A percentile compares a stretch with the other conserved stretches of the same genome.
Conservation (phyloP, 2,113 vertebrate species). For the Hymenochirus boettgeri region DNA sequence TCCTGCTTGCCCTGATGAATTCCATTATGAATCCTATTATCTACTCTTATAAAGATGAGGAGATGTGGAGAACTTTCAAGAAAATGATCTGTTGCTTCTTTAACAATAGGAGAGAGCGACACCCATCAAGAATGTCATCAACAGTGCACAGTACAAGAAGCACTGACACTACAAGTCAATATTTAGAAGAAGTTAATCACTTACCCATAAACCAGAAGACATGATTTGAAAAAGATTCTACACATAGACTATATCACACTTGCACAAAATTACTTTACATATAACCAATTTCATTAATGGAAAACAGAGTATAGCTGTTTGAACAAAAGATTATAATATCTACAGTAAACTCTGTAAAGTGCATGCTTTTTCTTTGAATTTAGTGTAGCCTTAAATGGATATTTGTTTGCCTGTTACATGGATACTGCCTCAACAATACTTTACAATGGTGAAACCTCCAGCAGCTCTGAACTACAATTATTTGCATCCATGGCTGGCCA, state of each 20-base stretch:
- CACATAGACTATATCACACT: too few relatives aligned
- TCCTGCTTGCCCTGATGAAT: slow-evolving; percentile 88
- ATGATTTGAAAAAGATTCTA: slow-evolving; percentile 46
- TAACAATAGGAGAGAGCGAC: slow-evolving; percentile 69
- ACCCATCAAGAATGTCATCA: slow-evolving; percentile 68
- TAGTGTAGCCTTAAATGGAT: too few relatives aligned
- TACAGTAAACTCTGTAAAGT: too few relatives aligned
- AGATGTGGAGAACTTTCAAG: slow-evolving; percentile 92
- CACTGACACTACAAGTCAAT: slow-evolving; percentile 63
- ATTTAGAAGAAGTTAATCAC: slow-evolving; percentile 60
- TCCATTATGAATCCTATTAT: slow-evolving; percentile 96
- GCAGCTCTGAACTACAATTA: too few relatives aligned
- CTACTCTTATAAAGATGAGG: slow-evolving; percentile 95
- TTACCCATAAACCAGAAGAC: slow-evolving; percentile 53
- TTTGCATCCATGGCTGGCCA: too few relatives aligned
- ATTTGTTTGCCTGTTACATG: too few relatives aligned
- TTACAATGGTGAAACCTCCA: too few relatives aligned
- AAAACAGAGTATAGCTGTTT: neutral
- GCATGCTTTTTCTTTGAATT: too few relatives aligned
- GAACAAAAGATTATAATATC: too few relatives aligned
- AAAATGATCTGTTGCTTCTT: slow-evolving; percentile 78
- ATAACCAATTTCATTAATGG: neutral
- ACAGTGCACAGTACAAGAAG: slow-evolving; percentile 67
- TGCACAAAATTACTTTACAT: neutral
- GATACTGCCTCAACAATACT: too few relatives aligned